A percentile compares a stretch with the other conserved stretches of the same genome.
Conservation (phyloP, 2,888 invertebrate genomes). For the Platycheirus albimanus region DNA sequence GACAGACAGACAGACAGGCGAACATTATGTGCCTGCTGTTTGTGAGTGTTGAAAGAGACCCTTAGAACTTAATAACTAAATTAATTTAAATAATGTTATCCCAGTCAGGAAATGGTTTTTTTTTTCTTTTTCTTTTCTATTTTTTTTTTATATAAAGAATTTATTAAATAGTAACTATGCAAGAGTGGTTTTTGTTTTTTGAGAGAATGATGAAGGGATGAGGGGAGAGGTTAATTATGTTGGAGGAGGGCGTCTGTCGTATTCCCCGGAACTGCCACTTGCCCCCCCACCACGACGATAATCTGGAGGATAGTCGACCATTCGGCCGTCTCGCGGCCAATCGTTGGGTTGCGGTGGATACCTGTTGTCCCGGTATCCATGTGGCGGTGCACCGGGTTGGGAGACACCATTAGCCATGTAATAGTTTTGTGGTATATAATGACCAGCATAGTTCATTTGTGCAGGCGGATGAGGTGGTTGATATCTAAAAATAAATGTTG, state of each 20-base stretch:
- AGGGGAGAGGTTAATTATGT: constrained; percentile 70
- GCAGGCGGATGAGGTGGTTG: constrained; percentile 78
- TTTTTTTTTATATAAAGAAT: constrained; percentile 45
- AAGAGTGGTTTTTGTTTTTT: constrained; percentile 23
- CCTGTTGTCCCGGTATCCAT: constrained; percentile 83
- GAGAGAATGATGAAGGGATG: neutral
- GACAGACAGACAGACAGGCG: no score
- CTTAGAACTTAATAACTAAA: constrained; percentile 59
- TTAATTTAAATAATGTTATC: constrained; percentile 60
- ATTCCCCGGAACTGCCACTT: constrained; percentile 79
- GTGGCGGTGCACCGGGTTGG: constrained; percentile 78
- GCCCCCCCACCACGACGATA: constrained; percentile 83
- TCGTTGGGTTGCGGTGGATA: constrained; percentile 80
- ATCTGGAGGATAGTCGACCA: constrained; percentile 84
- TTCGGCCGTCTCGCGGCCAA: constrained; percentile 78
- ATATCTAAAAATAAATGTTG: constrained; percentile 77
- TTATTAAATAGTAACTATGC: constrained; percentile 69
- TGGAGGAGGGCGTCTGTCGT: constrained; percentile 80
- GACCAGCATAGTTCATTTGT: constrained; percentile 78
- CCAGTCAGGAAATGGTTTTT: constrained; percentile 64
- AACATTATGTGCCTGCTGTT: neutral
- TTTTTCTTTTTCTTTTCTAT: constrained; percentile 6
- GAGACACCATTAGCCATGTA: constrained; percentile 81
- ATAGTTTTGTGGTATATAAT: constrained; percentile 82
- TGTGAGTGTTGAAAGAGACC: constrained; percentile 39